Percentiles rank a stretch among this genome's conserved stretches.
These are phyloP conservation scores for Spermophilus dauricus DNA, from an alignment of 2,113 vertebrate species.

Conservation along the genomic window DNA sequence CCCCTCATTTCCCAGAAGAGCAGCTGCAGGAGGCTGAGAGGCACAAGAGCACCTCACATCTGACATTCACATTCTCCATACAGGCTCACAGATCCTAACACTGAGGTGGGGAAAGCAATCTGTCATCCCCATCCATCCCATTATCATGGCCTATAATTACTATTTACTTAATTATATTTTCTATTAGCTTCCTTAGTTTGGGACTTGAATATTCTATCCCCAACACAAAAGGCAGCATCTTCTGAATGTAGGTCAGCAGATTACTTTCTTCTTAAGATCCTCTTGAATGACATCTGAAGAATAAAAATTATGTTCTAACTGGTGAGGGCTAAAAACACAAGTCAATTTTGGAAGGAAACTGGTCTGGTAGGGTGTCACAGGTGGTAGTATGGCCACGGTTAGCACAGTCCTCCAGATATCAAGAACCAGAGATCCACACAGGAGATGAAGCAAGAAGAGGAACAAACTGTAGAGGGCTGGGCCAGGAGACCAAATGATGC, in stretches of 20 bases:
- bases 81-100: too few species aligned
- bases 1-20: background rate
- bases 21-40: background rate
- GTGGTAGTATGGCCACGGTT: background rate
- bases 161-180: background rate
- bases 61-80: background rate
- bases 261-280: background rate
- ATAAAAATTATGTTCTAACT: background rate
- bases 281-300: background rate
- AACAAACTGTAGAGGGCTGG: background rate
- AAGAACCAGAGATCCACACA: background rate
- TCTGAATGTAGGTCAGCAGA: background rate
- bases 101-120: background rate
- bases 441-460: too few species aligned
- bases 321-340: background rate
- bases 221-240: background rate
- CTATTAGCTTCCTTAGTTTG: background rate
- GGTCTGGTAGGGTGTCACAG: too few species aligned
- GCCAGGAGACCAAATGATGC: background rate
- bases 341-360: background rate
- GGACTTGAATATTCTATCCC: background rate
- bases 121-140: fast-evolving
- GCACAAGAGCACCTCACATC: background rate
- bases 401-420: background rate
- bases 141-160: background rate